Evolutionary conservation across 2,113 vertebrate genomes (phyloP).

Genomic region (Panthera leo): DNA sequence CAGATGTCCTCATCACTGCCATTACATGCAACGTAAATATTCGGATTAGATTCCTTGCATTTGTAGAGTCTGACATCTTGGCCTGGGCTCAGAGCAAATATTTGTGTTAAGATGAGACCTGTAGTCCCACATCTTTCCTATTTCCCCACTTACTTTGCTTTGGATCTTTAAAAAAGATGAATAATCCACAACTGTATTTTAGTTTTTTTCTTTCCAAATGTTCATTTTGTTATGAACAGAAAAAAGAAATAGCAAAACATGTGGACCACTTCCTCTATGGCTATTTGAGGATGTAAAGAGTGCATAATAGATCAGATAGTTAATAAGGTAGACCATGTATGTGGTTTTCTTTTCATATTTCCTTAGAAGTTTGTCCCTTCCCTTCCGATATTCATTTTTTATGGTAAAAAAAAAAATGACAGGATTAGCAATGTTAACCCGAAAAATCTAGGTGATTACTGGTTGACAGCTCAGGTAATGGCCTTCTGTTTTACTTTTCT

Average conservation of each 20-base stretch:
- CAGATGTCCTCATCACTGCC: neutral
- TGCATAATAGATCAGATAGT: neutral
- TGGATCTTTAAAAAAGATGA: neutral
- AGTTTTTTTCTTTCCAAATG: neutral
- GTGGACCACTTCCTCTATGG: neutral
- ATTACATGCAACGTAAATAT: neutral
- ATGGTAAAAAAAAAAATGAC: neutral
- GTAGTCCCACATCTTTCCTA: neutral
- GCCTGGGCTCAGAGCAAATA: neutral
- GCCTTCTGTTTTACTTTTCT: neutral
- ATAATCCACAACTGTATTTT: neutral
- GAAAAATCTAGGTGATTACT: neutral
- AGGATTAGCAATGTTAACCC: neutral
- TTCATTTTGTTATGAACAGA: neutral
- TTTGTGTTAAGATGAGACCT: neutral
- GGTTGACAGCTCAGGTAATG: slow-evolving; percentile 26
- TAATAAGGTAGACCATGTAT: neutral
- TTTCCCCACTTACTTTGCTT: neutral
- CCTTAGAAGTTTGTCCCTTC: neutral
- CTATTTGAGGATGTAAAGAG: neutral
- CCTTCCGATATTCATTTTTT: neutral
- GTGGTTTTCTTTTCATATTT: neutral
- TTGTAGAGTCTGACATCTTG: neutral
- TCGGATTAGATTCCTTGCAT: neutral
- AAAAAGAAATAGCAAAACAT: neutral